phyloP scores from a whole-genome alignment of 2,888 invertebrate species.

The Silvanus unidentatus region DNA sequence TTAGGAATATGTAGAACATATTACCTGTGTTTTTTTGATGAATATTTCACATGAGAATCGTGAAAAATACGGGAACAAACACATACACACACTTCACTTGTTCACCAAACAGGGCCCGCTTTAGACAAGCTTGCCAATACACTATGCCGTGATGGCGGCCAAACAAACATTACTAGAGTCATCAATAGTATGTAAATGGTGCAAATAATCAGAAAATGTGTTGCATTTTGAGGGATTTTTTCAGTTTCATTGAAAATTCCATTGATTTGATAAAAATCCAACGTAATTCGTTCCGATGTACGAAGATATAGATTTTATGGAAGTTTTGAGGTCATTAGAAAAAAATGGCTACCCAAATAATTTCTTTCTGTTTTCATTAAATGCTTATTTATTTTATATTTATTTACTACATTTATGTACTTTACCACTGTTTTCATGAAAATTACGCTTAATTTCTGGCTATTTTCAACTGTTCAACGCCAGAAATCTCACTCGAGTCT shows the following conservation, averaged over 20 bases:
- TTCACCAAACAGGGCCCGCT: constrained; percentile 40
- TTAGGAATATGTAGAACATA: constrained; percentile 23
- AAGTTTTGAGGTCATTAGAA: constrained; percentile 24
- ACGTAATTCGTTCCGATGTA: constrained; percentile 15
- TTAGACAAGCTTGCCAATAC: constrained; percentile 42
- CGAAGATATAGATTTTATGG: constrained; percentile 20
- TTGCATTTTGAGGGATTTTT: constrained; percentile 19
- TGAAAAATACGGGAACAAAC: constrained; percentile 46
- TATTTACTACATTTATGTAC: too few species aligned
- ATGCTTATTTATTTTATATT: neutral
- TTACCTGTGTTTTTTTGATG: constrained; percentile 47
- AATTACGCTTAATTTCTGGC: too few species aligned
- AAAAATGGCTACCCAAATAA: constrained; percentile 10
- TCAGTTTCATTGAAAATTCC: too few species aligned
- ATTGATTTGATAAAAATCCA: neutral
- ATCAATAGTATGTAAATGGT: neutral
- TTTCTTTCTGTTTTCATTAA: neutral
- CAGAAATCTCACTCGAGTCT: too few species aligned
- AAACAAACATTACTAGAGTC: constrained; percentile 20
- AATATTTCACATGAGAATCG: constrained; percentile 46
- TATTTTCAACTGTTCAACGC: too few species aligned
- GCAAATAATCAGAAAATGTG: constrained; percentile 27
- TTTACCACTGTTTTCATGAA: too few species aligned
- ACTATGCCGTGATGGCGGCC: constrained; percentile 45
- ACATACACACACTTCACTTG: constrained; percentile 47